Evolutionary conservation across 2,797 vertebrate species (phyloP).

Genomic region (Adelosebastes latens): DNA sequence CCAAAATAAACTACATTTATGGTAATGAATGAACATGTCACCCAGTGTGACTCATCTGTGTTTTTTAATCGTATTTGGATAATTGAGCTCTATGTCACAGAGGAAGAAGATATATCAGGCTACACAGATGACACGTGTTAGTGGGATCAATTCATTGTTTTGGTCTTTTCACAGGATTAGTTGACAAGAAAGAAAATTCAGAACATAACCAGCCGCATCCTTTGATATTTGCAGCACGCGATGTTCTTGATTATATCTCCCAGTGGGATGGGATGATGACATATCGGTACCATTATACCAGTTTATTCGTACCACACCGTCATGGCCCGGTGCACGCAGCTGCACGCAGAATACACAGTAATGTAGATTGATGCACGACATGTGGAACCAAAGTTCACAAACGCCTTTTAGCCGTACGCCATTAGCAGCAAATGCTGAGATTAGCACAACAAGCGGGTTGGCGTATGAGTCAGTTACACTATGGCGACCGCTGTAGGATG

Average conservation of each 20-base stretch:
- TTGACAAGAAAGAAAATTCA: background rate
- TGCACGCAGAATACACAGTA: too few species aligned
- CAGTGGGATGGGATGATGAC: conserved; percentile 14
- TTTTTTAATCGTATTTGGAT: background rate
- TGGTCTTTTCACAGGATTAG: background rate
- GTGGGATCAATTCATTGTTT: background rate
- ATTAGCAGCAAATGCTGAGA: too few species aligned
- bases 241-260: background rate
- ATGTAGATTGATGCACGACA: too few species aligned
- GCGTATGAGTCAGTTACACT: too few species aligned
- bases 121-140: background rate
- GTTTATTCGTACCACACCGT: background rate
- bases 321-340: too few species aligned
- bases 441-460: too few species aligned
- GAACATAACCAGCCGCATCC: background rate
- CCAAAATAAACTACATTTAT: background rate
- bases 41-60: background rate
- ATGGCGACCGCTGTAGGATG: too few species aligned
- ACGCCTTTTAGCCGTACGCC: too few species aligned
- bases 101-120: background rate
- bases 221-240: background rate
- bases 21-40: background rate
- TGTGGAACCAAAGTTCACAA: too few species aligned
- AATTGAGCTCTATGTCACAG: too few species aligned
- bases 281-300: background rate